A percentile compares a stretch with the other conserved stretches of the same genome.
Conservation (phyloP, 2,113 vertebrate species). For the Hippopotamus amphibius region DNA sequence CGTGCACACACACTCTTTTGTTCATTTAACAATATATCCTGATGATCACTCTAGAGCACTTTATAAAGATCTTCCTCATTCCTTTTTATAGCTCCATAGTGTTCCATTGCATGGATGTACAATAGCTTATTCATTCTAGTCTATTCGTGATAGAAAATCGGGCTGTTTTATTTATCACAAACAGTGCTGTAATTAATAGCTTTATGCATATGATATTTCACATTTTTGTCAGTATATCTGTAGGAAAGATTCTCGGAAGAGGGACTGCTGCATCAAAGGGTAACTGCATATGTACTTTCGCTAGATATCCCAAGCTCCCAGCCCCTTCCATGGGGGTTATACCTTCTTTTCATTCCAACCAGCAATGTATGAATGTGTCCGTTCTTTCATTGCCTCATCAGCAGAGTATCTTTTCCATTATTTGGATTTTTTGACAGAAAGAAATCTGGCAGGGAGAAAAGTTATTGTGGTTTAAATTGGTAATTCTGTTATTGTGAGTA, state of each 20-base stretch:
- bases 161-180: background rate
- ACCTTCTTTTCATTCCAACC: background rate
- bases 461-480: background rate
- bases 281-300: background rate
- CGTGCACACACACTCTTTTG: background rate
- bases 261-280: background rate
- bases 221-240: background rate
- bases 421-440: background rate
- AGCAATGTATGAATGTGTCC: background rate
- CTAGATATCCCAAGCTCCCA: background rate
- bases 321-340: background rate
- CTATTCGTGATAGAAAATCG: background rate
- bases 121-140: background rate
- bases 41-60: background rate
- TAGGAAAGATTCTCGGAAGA: background rate
- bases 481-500: background rate
- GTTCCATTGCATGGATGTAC: background rate
- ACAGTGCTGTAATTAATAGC: background rate
- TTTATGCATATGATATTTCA: background rate
- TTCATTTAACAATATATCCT: background rate
- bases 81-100: background rate
- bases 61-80: background rate
- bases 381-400: background rate
- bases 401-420: background rate
- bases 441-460: background rate